Conservation (phyloP, 1,140 invertebrate species). For the Orius laevigatus region DNA sequence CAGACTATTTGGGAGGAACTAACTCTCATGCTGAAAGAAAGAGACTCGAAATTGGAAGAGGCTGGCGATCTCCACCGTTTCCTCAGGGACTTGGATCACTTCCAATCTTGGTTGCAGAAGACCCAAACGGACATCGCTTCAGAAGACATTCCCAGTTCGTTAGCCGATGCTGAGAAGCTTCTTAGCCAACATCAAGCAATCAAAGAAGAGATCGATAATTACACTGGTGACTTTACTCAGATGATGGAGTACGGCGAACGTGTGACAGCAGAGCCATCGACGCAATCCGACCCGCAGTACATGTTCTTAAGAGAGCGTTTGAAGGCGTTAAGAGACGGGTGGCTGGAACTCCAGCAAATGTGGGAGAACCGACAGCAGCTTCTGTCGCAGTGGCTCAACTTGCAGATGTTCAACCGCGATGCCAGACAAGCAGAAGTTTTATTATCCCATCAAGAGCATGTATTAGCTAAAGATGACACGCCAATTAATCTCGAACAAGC, state of each 20-base stretch:
- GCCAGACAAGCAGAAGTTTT: constrained; percentile 95
- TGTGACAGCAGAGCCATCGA: constrained; percentile 66
- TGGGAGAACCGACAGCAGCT: constrained; percentile 96
- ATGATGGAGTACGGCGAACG: constrained; percentile 99
- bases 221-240: constrained; percentile 92
- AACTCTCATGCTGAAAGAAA: constrained; percentile 91
- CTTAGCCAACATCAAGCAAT: constrained; percentile 94
- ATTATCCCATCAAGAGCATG: constrained; percentile 93
- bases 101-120: constrained; percentile 97
- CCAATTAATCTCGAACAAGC: constrained; percentile 90
- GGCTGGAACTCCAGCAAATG: constrained; percentile 98
- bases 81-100: constrained; percentile 96
- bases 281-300: constrained; percentile 90
- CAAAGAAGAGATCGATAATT: constrained; percentile 97
- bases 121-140: constrained; percentile 96
- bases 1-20: constrained; percentile 85
- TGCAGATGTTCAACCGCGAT: constrained; percentile 92
- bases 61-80: constrained; percentile 96
- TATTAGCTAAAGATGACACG: constrained; percentile 85
- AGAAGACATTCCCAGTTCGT: constrained; percentile 90
- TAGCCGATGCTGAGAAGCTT: constrained; percentile 92
- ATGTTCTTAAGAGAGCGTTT: constrained; percentile 95
- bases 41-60: constrained; percentile 95
- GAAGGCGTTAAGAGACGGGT: constrained; percentile 94
- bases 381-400: constrained; percentile 82